Percentiles rank a stretch among this genome's conserved stretches.
phyloP scores from a whole-genome alignment of 2,888 invertebrate species.

The Oligia latruncula region DNA sequence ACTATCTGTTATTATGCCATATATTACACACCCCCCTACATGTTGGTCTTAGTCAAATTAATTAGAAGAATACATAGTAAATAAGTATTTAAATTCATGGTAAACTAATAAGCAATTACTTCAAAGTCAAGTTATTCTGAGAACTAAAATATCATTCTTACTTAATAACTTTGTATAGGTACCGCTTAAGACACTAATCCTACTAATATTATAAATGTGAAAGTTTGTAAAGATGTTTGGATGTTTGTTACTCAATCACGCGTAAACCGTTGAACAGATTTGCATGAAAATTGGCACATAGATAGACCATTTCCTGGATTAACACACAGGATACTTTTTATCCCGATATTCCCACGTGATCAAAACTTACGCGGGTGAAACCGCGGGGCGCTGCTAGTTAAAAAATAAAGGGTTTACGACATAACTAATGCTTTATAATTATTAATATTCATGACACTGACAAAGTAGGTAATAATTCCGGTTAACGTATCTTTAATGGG shows the following conservation, averaged over 20 bases:
- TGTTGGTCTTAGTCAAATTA: neutral
- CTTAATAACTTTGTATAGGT: neutral
- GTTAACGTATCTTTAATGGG: neutral
- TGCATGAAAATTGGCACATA: too few species aligned
- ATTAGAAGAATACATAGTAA: neutral
- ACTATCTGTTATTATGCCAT: too few species aligned
- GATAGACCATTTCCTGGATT: too few species aligned
- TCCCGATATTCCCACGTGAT: too few species aligned
- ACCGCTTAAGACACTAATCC: neutral
- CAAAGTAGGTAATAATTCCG: slow-evolving; percentile 7
- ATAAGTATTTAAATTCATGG: neutral
- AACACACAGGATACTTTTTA: too few species aligned
- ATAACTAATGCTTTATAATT: neutral
- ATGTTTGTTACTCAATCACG: too few species aligned
- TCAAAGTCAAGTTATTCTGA: slow-evolving; percentile 2
- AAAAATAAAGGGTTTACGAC: neutral
- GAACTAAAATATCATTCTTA: slow-evolving; percentile 4
- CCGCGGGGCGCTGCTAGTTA: neutral
- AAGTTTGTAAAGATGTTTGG: too few species aligned
- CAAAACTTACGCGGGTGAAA: too few species aligned
- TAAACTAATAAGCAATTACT: neutral
- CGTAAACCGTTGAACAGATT: too few species aligned
- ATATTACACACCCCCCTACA: too few species aligned
- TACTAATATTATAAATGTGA: too few species aligned
- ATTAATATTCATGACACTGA: slow-evolving; percentile 25